phyloP scores from a whole-genome alignment of 2,888 invertebrate genomes.

The Drosophila atroscutellata region DNA sequence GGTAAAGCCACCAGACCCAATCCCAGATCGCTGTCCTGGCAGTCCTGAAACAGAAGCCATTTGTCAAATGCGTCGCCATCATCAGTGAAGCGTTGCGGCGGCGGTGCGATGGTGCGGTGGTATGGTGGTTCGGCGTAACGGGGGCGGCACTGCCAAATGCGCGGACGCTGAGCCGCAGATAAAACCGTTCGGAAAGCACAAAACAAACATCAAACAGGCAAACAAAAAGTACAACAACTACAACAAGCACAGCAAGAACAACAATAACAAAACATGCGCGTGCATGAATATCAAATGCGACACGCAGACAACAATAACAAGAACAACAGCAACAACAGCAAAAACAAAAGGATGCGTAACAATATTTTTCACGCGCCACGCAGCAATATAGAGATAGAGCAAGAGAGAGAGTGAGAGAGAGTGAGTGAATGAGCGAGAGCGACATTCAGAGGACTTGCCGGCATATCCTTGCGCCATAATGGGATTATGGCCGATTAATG shows the following conservation, averaged over 20 bases:
- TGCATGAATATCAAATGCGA: constrained; percentile 72
- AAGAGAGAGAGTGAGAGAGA: constrained; percentile 1
- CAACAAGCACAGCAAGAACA: constrained; percentile 41
- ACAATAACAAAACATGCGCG: constrained; percentile 71
- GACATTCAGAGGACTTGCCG: constrained; percentile 40
- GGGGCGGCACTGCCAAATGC: constrained; percentile 55
- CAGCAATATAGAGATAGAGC: constrained; percentile 28
- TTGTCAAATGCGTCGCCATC: constrained; percentile 80
- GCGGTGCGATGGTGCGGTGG: constrained; percentile 19
- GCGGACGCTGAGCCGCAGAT: constrained; percentile 79
- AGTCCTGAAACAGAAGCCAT: constrained; percentile 80
- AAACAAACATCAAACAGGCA: constrained; percentile 81
- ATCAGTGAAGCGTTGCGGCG: constrained; percentile 28
- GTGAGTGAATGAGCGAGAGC: constrained; percentile 13
- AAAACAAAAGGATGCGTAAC: constrained; percentile 75
- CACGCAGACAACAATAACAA: constrained; percentile 58
- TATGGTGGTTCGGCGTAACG: constrained; percentile 16
- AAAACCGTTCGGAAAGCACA: constrained; percentile 81
- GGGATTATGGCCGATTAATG: constrained; percentile 86
- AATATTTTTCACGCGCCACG: constrained; percentile 78
- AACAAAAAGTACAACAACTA: constrained; percentile 71
- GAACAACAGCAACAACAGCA: constrained; percentile 43
- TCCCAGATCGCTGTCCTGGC: constrained; percentile 64
- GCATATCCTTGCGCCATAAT: constrained; percentile 84
- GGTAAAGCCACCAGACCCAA: constrained; percentile 67